These are phyloP conservation scores for pig (Sus scrofa) DNA, from an alignment of 2,113 vertebrate species.

Conservation along the genomic window DNA sequence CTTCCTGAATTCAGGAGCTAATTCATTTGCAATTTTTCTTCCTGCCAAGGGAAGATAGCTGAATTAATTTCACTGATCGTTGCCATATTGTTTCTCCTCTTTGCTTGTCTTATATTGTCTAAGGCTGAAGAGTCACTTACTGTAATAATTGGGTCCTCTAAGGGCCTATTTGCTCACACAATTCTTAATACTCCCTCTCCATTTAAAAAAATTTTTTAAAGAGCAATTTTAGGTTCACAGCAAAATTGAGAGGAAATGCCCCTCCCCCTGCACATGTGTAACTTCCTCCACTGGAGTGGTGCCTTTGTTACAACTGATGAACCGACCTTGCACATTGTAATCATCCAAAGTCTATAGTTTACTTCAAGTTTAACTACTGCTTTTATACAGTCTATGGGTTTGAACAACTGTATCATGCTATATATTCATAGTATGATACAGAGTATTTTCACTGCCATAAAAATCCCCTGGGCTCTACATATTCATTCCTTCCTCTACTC, in stretches of 20 bases:
- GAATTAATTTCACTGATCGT: neutral
- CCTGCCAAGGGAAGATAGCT: neutral
- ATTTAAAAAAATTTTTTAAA: neutral
- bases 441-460: neutral
- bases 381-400: neutral
- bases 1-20: neutral
- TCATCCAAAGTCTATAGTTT: neutral
- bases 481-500: neutral
- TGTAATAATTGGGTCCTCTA: neutral
- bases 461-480: neutral
- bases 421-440: neutral
- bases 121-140: slow-evolving; percentile 31
- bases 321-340: neutral
- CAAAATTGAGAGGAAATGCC: neutral
- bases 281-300: neutral
- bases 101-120: neutral
- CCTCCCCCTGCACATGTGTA: neutral
- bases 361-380: neutral
- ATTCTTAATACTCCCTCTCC: neutral
- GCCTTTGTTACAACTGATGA: neutral
- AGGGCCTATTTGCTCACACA: neutral
- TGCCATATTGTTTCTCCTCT: neutral
- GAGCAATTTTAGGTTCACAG: neutral
- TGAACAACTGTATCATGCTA: neutral
- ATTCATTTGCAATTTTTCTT: slow-evolving; percentile 3